Evolutionary conservation across 2,888 invertebrate species (phyloP).

Genomic region (Drosophila demipolita): DNA sequence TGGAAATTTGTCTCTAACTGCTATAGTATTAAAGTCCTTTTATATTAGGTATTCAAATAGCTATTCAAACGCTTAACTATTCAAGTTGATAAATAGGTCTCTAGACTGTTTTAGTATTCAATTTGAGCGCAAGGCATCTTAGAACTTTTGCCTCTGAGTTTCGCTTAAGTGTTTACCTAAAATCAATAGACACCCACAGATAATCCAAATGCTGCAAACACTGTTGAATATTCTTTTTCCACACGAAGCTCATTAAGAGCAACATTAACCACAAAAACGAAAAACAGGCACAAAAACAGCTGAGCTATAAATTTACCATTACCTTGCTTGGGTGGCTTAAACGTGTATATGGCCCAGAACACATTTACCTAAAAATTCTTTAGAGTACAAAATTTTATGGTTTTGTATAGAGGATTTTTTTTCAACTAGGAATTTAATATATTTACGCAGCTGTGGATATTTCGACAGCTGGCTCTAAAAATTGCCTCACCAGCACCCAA

Average conservation of each 20-base stretch:
- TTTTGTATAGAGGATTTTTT: not conserved
- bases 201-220: conserved; percentile 15
- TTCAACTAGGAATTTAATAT: conserved; percentile 12
- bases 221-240: conserved; percentile 34
- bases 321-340: conserved; percentile 22
- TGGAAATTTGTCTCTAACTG: not conserved
- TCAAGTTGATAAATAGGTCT: not conserved
- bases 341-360: conserved; percentile 16
- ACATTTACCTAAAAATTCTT: conserved; percentile 35
- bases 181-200: conserved; percentile 19
- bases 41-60: not conserved
- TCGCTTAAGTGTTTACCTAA: conserved; percentile 1
- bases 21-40: not conserved
- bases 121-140: not conserved
- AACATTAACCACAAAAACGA: conserved; percentile 1
- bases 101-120: not conserved
- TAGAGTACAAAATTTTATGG: conserved; percentile 12
- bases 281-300: conserved; percentile 11
- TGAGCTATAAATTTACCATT: conserved; percentile 20
- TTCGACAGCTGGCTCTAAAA: not conserved
- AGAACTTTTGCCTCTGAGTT: not conserved
- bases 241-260: conserved; percentile 40
- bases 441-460: conserved; percentile 1
- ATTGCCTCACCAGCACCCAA: conserved; percentile 2
- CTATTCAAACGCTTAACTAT: not conserved